Conservation (phyloP, 1,140 invertebrate species). For the Homalodisca vitripennis region DNA sequence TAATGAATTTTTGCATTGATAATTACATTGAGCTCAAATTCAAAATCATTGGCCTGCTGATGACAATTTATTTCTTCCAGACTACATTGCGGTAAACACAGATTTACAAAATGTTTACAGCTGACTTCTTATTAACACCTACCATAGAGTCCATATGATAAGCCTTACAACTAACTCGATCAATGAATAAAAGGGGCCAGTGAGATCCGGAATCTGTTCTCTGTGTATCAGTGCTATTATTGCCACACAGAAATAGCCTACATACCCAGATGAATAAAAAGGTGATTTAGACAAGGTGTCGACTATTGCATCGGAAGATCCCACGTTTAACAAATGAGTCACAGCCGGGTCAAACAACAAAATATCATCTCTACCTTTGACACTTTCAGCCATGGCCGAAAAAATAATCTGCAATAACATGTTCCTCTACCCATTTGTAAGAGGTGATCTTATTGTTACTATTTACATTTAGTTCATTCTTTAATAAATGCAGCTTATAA, state of each 20-base stretch:
- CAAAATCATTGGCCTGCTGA: background rate
- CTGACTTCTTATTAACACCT: background rate
- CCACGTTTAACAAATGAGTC: background rate
- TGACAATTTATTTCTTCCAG: background rate
- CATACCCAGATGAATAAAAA: background rate
- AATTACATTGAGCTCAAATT: background rate
- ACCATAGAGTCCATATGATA: background rate
- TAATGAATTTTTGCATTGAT: background rate
- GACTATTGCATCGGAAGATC: background rate
- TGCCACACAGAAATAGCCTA: no score
- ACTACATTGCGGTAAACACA: background rate
- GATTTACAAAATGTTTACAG: background rate
- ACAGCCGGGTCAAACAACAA: background rate
- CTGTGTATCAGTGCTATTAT: background rate
- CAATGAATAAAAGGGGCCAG: background rate
- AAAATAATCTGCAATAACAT: background rate
- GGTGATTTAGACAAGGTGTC: background rate
- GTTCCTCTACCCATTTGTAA: background rate
- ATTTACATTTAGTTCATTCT: background rate
- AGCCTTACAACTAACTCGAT: background rate
- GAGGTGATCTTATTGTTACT: background rate
- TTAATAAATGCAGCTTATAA: background rate
- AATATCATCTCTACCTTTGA: background rate
- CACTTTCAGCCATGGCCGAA: background rate
- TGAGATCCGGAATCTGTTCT: background rate